These are phyloP conservation scores for Herminia tarsipennalis DNA, from an alignment of 2,888 invertebrate genomes.

Conservation along the genomic window DNA sequence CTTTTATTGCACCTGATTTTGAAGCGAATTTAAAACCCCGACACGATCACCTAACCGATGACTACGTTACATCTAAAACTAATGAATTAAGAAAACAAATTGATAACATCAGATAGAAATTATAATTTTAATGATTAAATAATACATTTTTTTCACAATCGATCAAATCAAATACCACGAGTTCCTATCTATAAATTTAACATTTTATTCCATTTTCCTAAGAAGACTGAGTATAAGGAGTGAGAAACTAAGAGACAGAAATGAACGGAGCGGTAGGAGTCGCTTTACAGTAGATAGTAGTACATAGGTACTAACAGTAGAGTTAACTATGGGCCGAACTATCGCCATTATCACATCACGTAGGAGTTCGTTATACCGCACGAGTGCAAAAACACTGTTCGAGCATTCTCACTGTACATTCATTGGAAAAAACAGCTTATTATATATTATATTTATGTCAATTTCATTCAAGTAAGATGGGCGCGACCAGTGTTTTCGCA, in stretches of 20 bases:
- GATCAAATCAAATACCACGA: slow-evolving; percentile 29
- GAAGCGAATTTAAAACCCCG: slow-evolving; percentile 2
- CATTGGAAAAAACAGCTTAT: too few species aligned
- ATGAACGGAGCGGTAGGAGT: slow-evolving; percentile 1
- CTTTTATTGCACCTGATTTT: slow-evolving; percentile 4
- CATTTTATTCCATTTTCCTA: slow-evolving; percentile 12
- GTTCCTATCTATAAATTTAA: slow-evolving; percentile 28
- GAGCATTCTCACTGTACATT: too few species aligned
- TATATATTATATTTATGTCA: too few species aligned
- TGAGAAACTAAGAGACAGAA: slow-evolving; percentile 18
- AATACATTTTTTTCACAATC: slow-evolving; percentile 30
- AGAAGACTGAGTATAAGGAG: slow-evolving; percentile 25
- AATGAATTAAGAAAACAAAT: slow-evolving; percentile 25
- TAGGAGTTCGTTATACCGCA: not conserved
- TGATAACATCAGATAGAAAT: slow-evolving; percentile 24
- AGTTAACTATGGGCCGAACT: slow-evolving; percentile 13
- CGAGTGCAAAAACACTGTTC: too few species aligned
- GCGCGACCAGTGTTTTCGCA: too few species aligned
- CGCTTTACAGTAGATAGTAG: not conserved
- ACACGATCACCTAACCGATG: slow-evolving; percentile 1
- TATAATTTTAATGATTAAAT: slow-evolving; percentile 29
- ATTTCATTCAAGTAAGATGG: too few species aligned
- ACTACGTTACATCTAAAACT: slow-evolving; percentile 15
- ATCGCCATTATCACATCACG: slow-evolving; percentile 4
- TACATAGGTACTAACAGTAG: not conserved